Evolutionary conservation across 2,888 invertebrate genomes (phyloP).

Genomic region (Apodemia zela): DNA sequence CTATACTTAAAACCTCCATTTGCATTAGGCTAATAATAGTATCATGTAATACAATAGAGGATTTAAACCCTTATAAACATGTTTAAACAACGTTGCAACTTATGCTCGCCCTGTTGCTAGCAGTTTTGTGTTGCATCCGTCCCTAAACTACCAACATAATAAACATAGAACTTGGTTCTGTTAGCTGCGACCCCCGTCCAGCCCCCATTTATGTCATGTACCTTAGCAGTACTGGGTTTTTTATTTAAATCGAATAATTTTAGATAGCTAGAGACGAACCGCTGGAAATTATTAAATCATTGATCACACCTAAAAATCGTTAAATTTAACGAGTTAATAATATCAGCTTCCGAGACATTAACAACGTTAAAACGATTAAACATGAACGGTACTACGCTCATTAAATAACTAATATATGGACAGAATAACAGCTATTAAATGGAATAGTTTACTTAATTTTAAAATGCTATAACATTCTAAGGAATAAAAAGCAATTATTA

Average conservation of each 20-base stretch:
- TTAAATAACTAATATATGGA: background rate
- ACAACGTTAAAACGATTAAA: background rate
- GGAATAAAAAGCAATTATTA: background rate
- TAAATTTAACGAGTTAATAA: conserved; percentile 19
- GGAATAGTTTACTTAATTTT: background rate
- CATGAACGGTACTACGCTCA: background rate
- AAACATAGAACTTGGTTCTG: background rate
- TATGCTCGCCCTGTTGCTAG: background rate
- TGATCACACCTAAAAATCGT: background rate
- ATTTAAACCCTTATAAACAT: background rate
- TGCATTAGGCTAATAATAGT: background rate
- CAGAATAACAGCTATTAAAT: background rate
- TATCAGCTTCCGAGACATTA: conserved; percentile 15
- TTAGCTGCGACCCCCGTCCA: too few relatives aligned
- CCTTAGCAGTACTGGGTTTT: too few relatives aligned
- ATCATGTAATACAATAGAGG: background rate
- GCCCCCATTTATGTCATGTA: too few relatives aligned
- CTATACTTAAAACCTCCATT: background rate
- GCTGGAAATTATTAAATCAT: background rate
- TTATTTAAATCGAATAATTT: background rate
- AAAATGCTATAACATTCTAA: background rate
- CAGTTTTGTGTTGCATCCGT: background rate
- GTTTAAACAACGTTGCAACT: background rate
- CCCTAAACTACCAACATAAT: background rate
- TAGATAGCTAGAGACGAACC: background rate